These are phyloP conservation scores for Eriocheir sinensis DNA, from an alignment of 1,140 invertebrate genomes.

Conservation along the genomic window DNA sequence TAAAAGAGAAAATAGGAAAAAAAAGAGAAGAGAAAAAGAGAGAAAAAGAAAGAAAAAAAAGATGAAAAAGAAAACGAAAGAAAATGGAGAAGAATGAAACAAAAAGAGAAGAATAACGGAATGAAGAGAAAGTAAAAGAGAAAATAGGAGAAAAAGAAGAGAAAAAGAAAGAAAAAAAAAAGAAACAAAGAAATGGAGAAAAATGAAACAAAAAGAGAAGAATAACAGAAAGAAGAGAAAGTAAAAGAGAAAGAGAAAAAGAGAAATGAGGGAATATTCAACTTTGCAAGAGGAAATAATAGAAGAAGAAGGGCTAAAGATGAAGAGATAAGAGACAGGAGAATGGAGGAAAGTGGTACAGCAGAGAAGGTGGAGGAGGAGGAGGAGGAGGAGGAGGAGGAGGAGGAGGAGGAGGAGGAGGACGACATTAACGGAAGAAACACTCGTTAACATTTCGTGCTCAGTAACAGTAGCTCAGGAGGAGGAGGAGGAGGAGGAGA, in stretches of 20 bases:
- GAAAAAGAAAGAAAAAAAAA: too few species aligned
- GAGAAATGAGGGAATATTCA: not conserved
- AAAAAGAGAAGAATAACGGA: too few species aligned
- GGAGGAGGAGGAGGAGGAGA: not conserved
- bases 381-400: conserved; percentile 7
- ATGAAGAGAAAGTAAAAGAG: not conserved
- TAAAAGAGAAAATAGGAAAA: not conserved
- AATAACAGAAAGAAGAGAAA: too few species aligned
- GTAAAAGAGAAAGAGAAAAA: not conserved
- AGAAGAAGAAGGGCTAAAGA: not conserved
- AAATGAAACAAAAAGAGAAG: too few species aligned
- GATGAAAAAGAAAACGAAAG: not conserved
- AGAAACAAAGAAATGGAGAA: not conserved
- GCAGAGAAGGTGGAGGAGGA: not conserved
- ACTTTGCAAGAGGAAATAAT: not conserved
- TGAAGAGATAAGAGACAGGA: not conserved
- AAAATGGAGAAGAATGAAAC: not conserved
- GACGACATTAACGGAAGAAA: not conserved
- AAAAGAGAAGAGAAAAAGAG: not conserved
- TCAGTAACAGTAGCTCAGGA: not conserved
- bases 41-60: not conserved
- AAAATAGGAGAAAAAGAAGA: not conserved
- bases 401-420: not conserved
- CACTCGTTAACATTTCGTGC: not conserved
- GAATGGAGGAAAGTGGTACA: not conserved